Evolutionary conservation across 2,113 vertebrate genomes (phyloP).

Genomic region (Macaca mulatta): DNA sequence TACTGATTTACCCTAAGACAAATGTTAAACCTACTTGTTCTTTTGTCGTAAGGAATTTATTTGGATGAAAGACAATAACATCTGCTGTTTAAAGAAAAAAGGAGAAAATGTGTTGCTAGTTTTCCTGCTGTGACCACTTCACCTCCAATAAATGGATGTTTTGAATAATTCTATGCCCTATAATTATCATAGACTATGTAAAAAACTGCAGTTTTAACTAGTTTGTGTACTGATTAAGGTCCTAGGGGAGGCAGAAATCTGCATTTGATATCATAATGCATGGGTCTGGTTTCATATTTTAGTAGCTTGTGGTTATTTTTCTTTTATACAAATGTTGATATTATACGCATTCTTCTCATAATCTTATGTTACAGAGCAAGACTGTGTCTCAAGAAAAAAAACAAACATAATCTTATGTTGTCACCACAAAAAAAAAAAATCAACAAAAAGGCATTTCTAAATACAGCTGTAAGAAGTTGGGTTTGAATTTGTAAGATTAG

Average conservation of each 20-base stretch:
- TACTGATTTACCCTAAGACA: conserved; percentile 78
- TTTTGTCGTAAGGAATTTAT: conserved; percentile 72
- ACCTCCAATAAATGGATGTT: conserved; percentile 71
- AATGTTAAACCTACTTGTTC: conserved; percentile 74
- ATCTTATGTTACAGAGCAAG: conserved; percentile 11
- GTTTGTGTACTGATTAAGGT: conserved; percentile 64
- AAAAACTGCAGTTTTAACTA: conserved; percentile 67
- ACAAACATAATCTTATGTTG: too few relatives aligned
- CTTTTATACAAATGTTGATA: conserved; percentile 83
- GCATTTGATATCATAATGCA: conserved; percentile 64
- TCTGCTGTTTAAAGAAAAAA: background rate
- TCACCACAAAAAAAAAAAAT: background rate
- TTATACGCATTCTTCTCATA: conserved; percentile 64
- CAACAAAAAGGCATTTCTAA: conserved; percentile 67
- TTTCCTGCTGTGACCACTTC: conserved; percentile 68
- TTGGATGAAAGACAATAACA: conserved; percentile 65
- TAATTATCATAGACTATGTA: conserved; percentile 77
- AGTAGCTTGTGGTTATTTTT: conserved; percentile 81
- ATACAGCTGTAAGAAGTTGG: conserved; percentile 44
- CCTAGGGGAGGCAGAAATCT: conserved; percentile 74
- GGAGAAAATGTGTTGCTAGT: conserved; percentile 58
- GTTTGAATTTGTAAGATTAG: background rate
- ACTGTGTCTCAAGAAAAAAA: background rate
- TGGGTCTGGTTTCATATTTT: conserved; percentile 66
- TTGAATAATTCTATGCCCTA: conserved; percentile 75